phyloP scores from a whole-genome alignment of 2,113 vertebrate genomes.

The Neodon shergylaensis region DNA sequence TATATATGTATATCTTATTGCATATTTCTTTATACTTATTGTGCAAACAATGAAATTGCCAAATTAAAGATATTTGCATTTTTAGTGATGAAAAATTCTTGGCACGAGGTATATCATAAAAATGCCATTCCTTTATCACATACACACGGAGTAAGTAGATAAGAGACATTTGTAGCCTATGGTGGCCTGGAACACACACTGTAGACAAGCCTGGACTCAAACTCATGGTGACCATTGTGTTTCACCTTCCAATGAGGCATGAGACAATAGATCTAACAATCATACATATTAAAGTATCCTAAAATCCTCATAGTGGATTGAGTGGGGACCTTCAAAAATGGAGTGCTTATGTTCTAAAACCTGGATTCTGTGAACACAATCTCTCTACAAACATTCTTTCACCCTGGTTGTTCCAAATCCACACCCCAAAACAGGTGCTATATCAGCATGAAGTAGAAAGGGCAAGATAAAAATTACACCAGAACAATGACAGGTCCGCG shows the following conservation, averaged over 20 bases:
- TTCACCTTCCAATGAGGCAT: neutral
- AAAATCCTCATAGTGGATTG: neutral
- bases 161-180: neutral
- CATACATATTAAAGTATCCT: neutral
- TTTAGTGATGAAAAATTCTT: conserved; percentile 28
- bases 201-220: neutral
- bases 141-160: neutral
- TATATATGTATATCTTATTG: neutral
- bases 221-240: neutral
- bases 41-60: conserved; percentile 1
- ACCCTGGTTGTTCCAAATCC: neutral
- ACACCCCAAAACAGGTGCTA: neutral
- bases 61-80: conserved; percentile 8
- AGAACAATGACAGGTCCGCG: neutral
- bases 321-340: neutral
- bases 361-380: neutral
- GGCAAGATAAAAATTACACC: neutral
- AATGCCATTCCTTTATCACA: neutral
- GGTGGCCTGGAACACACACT: neutral
- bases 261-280: neutral
- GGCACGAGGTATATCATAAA: conserved; percentile 17
- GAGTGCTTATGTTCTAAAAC: neutral
- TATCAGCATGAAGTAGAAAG: neutral
- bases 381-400: neutral
- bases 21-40: neutral